Base-by-base conservation (phyloP, 1,140 invertebrate genomes). In the Heliothis virescens region DNA sequence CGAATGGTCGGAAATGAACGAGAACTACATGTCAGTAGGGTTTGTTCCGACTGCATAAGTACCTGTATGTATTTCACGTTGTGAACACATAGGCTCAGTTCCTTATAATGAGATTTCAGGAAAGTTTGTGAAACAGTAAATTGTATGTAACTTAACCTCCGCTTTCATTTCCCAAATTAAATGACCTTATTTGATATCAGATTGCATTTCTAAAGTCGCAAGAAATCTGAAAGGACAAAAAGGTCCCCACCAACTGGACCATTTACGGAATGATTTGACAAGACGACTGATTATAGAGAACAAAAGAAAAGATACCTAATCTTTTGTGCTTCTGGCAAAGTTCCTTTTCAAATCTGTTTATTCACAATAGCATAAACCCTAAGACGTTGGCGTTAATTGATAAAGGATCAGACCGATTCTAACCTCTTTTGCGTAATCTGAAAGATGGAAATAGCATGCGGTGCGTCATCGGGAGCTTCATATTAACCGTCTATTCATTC, bases 1-100 rank as follows among this genome's bases (percentile, higher is more conserved):
- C 84, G 79, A 53, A 18, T 67, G 29, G 71, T 41, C 50, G 52
- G 67, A 72, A 72, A 55, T 72, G 26, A 74, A 50, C 63, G 29
- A 77, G 52, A 67, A 60, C 16, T 55, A 67, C 62, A 69, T 67
- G 65, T 79, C 63, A 50, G 75, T 48, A 69, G 18, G 65, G 48
- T 3, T 69, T 65, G 60, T 62, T 65, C 18, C 65, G 65, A 26
- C 65, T 60, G 15, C 62, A 63, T 63, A 69, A 21, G 21, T 12
- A 55, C 53, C 53, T 55, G 9, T 41, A 41, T 41, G 5, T 41
- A 41, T 9, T n/a, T n/a, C n/a, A n/a, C n/a, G n/a, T n/a, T n/a
- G n/a, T 80, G 63, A 63, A 65, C 60, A 52, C 77, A 29, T 62
- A 29, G 9, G 9, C 34, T 41, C 34, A 41, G 34, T 41, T 7